These are phyloP conservation scores for Spodoptera picta DNA, from an alignment of 2,888 invertebrate genomes.

Conservation along the genomic window DNA sequence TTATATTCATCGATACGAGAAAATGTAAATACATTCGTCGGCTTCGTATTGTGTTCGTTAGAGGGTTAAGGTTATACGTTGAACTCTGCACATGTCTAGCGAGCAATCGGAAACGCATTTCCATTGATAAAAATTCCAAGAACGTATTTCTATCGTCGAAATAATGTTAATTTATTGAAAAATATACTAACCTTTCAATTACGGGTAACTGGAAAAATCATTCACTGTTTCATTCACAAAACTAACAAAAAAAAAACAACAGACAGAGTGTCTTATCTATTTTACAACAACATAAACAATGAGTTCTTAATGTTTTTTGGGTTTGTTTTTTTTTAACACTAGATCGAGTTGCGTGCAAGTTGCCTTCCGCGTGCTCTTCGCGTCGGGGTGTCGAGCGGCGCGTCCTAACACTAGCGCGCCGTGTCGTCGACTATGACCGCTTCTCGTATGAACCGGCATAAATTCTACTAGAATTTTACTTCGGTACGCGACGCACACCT, in stretches of 20 bases:
- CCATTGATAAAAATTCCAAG: conserved; percentile 53
- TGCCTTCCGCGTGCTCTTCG: conserved; percentile 70
- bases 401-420: conserved; percentile 75
- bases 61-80: conserved; percentile 58
- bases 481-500: conserved; percentile 58
- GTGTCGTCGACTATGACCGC: conserved; percentile 76
- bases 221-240: conserved; percentile 73
- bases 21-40: conserved; percentile 43
- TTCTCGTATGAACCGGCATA: conserved; percentile 63
- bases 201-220: conserved; percentile 73
- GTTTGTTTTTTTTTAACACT: conserved; percentile 54
- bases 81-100: conserved; percentile 45
- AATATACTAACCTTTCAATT: conserved; percentile 74
- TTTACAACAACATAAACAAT: conserved; percentile 31
- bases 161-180: conserved; percentile 59
- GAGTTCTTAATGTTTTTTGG: conserved; percentile 43
- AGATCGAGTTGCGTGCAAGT: conserved; percentile 57
- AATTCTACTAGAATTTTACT: conserved; percentile 69
- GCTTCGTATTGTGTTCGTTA: conserved; percentile 34
- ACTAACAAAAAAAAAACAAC: conserved; percentile 37
- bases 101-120: conserved; percentile 40
- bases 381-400: conserved; percentile 64
- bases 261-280: conserved; percentile 36
- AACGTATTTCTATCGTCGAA: conserved; percentile 17
- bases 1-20: conserved; percentile 38